These are phyloP conservation scores for Chaetodon trifasciatus DNA, from an alignment of 2,797 vertebrate genomes.

Conservation along the genomic window DNA sequence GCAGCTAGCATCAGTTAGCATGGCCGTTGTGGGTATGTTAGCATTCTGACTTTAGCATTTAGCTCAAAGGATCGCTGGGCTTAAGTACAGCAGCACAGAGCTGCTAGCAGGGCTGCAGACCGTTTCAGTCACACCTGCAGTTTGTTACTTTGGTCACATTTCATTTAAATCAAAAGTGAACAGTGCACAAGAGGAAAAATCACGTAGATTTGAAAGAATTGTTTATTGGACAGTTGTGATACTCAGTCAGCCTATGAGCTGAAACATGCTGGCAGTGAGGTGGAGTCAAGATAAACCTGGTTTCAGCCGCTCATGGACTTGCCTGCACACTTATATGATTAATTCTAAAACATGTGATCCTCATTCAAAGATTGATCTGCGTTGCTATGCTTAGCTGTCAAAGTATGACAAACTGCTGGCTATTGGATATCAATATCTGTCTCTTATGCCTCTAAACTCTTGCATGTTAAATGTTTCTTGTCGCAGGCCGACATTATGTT, in stretches of 20 bases:
- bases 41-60: not conserved
- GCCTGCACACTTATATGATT: not conserved
- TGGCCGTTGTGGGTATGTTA: not conserved
- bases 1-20: no score
- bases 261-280: no score
- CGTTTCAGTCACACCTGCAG: not conserved
- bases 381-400: not conserved
- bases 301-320: not conserved
- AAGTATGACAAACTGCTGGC: slow-evolving; percentile 17
- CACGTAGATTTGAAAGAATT: no score
- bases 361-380: not conserved
- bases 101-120: not conserved
- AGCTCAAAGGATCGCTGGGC: not conserved
- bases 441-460: not conserved
- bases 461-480: slow-evolving; percentile 4
- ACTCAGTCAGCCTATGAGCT: no score
- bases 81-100: not conserved
- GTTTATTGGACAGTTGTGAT: no score
- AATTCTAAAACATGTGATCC: not conserved
- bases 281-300: not conserved
- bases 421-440: slow-evolving; percentile 34
- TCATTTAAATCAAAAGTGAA: not conserved
- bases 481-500: not conserved
- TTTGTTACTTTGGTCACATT: not conserved
- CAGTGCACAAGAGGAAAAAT: not conserved